Evolutionary conservation across 2,113 vertebrate species (phyloP), one percentile per base, ranked within the genome.

Genomic region (Canis aureus): DNA sequence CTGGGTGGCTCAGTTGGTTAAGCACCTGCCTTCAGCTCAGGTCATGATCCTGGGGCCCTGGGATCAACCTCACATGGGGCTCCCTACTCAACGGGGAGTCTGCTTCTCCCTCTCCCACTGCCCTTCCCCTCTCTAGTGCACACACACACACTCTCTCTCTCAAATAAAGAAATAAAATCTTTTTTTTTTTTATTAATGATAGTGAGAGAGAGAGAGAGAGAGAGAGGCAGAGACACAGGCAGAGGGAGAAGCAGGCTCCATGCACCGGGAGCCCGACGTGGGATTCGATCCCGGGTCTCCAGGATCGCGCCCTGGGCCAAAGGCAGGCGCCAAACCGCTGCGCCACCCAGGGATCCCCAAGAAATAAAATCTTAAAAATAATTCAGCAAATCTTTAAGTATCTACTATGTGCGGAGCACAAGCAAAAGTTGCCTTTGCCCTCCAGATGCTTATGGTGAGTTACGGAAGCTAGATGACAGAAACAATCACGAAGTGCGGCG

Each of bases 401-500:
- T 32, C 23, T n/a, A 78, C 35, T 67, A 66, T 16, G 35, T 7
- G 6, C 60, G 49, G 66, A 16, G 27, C 67, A 76, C 7, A 64
- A 69, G 81, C 20, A 23, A 60, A 86, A 92, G 67, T n/a, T 81
- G 81, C 29, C 71, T 27, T 85, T 67, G 55, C 22, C 9, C 5
- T 93, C 55, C 13, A 85, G 78, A 59, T 67, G 64, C 11, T 17
- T 13, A 25, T 13, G 49, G 35, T 57, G 23, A 38, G 13, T 59
- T n/a, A 74, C 20, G 76, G 38, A 67, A 49, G 57, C 81, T 0
- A 81, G 85, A 81, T 1, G 49, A 43, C 3, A 38, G 0, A 32
- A 87, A 12, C n/a, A 9, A 1, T 66, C 23, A 2, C 0, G 0
- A 10, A 3, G 17, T 38, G 25, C 16, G 8, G 13, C 22, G 59